Base-by-base conservation (phyloP, 2,113 vertebrate species). In the Leptobrachium leishanense region DNA sequence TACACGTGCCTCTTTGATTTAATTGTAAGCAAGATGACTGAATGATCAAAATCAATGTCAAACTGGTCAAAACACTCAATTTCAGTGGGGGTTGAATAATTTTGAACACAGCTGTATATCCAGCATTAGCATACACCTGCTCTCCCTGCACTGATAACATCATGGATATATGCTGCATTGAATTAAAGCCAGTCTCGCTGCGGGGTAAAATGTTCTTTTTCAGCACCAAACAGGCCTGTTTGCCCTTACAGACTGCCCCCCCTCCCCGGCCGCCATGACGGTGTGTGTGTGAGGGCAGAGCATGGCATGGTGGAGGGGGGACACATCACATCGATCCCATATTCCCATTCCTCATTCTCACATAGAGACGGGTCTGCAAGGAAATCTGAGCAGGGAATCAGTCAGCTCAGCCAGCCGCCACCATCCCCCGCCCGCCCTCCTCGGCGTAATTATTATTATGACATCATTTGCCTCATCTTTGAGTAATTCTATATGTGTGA, bases 321-420 rank as follows among this genome's bases (percentile, higher is more conserved):
- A 46, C 43, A 63, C 53, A 70, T 71, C 50, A 40, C 68, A 42
- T 46, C 3, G 8, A 46, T 46, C 44, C n/a, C n/a, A 53, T 78
- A 71, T 70, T 78, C 75, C 42, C 10, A 63, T 77, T 77, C 70
- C 66, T 69, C 41, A 62, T 77, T 77, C 75, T 76, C 75, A 57
- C 65, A 57, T 50, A 41, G 40, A 68, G 50, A 55, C 20, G 3
- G 10, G 50, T 13, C 1, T 43, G 50, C 3, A 20, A 42, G 65
- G 5, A 20, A 67, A 20, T 67, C 43, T 12, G 20, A 41, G 64
- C 10, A 39, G 40, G 20, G 64, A 41, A 5, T 6, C 55, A 59
- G 10, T 59, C 13, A 54, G 11, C 4, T 12, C 10, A 11, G 10
- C 55, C 10, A 3, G 10, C 13, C 55, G 1, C 10, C 6, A 2